These are phyloP conservation scores for Pseudomyrmex cubaensis DNA, from an alignment of 1,140 invertebrate genomes.

Conservation along the genomic window DNA sequence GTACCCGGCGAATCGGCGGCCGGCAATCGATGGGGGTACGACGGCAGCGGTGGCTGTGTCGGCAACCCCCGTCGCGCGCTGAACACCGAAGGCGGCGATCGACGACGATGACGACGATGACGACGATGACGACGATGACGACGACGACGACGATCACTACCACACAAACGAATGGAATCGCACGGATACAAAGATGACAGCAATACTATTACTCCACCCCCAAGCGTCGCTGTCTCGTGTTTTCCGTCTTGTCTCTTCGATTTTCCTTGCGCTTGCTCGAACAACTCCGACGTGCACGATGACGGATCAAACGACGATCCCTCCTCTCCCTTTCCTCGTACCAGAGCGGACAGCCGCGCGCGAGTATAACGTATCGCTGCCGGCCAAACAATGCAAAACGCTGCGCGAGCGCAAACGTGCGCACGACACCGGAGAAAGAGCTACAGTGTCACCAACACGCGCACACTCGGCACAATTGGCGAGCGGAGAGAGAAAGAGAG, in stretches of 20 bases:
- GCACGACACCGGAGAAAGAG: conserved; percentile 44
- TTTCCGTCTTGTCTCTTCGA: conserved; percentile 22
- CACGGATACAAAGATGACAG: conserved; percentile 42
- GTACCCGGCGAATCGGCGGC: conserved; percentile 45
- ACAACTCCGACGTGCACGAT: not conserved
- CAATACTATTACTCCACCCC: conserved; percentile 63
- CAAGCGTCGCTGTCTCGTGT: conserved; percentile 33
- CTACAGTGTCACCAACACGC: conserved; percentile 14
- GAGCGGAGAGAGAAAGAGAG: not conserved
- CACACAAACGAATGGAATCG: conserved; percentile 36
- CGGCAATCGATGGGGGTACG: conserved; percentile 49
- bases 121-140: not conserved
- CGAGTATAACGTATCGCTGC: conserved; percentile 39
- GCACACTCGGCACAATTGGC: conserved; percentile 25
- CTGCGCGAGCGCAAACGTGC: conserved; percentile 59
- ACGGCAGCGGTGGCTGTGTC: conserved; percentile 56
- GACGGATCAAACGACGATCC: not conserved
- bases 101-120: not conserved
- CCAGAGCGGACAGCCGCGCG: conserved; percentile 48
- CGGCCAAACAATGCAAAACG: conserved; percentile 59
- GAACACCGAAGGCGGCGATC: conserved; percentile 20
- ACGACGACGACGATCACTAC: conserved; percentile 38
- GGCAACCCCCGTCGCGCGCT: conserved; percentile 44
- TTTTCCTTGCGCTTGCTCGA: not conserved
- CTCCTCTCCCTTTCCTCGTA: conserved; percentile 28